Percentiles rank a stretch among this genome's conserved stretches.
These are phyloP conservation scores for Sthenelais limicola DNA, from an alignment of 2,888 invertebrate species.

Conservation along the genomic window DNA sequence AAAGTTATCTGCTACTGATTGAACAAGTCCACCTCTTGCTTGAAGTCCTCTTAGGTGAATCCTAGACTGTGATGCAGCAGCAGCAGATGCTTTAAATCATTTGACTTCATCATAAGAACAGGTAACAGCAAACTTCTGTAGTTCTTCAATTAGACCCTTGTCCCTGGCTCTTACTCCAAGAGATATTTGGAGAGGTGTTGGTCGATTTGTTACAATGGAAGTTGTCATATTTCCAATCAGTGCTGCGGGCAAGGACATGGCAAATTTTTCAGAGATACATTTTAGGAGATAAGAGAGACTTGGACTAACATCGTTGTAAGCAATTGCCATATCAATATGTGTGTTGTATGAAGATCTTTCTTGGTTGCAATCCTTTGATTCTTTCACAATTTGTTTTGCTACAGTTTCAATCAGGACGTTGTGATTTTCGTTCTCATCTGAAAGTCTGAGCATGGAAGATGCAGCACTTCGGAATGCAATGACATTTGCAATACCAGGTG, in stretches of 20 bases:
- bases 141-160: conserved; percentile 30
- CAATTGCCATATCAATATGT: not conserved
- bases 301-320: not conserved
- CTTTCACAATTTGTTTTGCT: no score
- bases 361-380: not conserved
- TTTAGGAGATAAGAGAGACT: not conserved
- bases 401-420: no score
- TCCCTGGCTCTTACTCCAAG: conserved; percentile 31
- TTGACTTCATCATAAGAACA: conserved; percentile 52
- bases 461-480: conserved; percentile 29
- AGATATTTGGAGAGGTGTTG: conserved; percentile 34
- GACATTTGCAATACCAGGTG: conserved; percentile 13
- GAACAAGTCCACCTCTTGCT: conserved; percentile 45
- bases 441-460: conserved; percentile 19
- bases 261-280: no score
- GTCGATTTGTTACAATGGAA: not conserved
- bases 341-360: not conserved
- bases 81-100: conserved; percentile 52
- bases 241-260: not conserved
- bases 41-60: conserved; percentile 35
- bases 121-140: conserved; percentile 46
- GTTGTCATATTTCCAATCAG: conserved; percentile 37
- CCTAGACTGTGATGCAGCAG: no score
- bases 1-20: conserved; percentile 49
- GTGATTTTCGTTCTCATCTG: conserved; percentile 40